Percentiles rank a stretch among this genome's conserved stretches.
Evolutionary conservation across 2,888 invertebrate genomes (phyloP).

Genomic region (Perizoma flavofasciatum): DNA sequence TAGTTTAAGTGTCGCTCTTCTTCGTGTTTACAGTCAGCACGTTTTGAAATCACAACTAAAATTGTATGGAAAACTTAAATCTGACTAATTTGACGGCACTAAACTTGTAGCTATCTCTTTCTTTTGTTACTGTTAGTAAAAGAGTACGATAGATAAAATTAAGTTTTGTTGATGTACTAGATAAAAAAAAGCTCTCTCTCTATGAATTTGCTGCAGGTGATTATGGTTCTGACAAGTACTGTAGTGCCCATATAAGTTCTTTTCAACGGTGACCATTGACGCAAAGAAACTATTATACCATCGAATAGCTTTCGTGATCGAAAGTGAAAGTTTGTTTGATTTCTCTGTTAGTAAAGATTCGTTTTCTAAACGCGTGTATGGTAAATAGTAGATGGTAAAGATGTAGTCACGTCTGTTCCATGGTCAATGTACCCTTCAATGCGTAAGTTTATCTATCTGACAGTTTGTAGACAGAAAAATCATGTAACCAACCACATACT

Average conservation of each 20-base stretch:
- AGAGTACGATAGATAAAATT: too few relatives aligned
- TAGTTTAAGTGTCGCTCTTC: too few relatives aligned
- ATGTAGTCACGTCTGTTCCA: slow-evolving; percentile 28
- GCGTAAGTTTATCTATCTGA: not conserved
- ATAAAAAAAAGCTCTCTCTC: too few relatives aligned
- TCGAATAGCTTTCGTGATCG: slow-evolving; percentile 18
- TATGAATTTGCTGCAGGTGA: not conserved
- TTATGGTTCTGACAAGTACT: not conserved
- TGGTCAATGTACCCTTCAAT: slow-evolving; percentile 13
- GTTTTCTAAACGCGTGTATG: slow-evolving; percentile 33
- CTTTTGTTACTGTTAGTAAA: too few relatives aligned
- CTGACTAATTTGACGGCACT: too few relatives aligned
- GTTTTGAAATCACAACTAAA: too few relatives aligned
- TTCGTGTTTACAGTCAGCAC: too few relatives aligned
- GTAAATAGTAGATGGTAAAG: slow-evolving; percentile 35
- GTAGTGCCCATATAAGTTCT: slow-evolving; percentile 1
- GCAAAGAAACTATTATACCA: slow-evolving; percentile 21
- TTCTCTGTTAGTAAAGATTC: slow-evolving; percentile 31
- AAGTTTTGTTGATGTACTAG: too few relatives aligned
- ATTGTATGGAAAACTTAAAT: too few relatives aligned
- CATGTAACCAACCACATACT: too few relatives aligned
- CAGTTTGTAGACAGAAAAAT: too few relatives aligned
- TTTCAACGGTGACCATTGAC: slow-evolving; percentile 6
- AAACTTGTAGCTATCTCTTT: too few relatives aligned
- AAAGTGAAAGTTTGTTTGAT: slow-evolving; percentile 32